These are phyloP conservation scores for Pangasius krempfi DNA, from an alignment of 2,797 vertebrate species.

Conservation along the genomic window DNA sequence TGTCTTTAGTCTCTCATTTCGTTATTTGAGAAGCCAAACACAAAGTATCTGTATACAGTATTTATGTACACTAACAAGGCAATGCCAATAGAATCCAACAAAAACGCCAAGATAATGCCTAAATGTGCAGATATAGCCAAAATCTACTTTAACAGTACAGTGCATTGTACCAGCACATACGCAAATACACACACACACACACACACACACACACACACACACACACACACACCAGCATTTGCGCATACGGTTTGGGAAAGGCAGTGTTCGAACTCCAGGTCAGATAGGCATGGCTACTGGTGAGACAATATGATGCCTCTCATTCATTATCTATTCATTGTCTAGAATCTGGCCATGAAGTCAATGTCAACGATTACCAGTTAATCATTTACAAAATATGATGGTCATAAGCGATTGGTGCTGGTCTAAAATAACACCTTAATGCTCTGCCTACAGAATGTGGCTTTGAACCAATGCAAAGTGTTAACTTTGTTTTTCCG, in stretches of 20 bases:
- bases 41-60: slow-evolving; percentile 4
- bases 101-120: slow-evolving; percentile 49
- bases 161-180: slow-evolving; percentile 20
- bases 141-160: slow-evolving; percentile 40
- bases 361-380: not conserved
- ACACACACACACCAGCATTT: slow-evolving; percentile 48
- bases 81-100: slow-evolving; percentile 31
- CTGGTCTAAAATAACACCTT: slow-evolving; percentile 27
- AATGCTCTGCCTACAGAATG: slow-evolving; percentile 66
- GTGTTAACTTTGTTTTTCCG: slow-evolving; percentile 63
- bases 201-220: slow-evolving; percentile 23
- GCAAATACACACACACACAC: slow-evolving; percentile 31
- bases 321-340: not conserved
- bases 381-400: not conserved
- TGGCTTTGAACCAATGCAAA: slow-evolving; percentile 68
- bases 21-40: slow-evolving; percentile 2
- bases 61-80: not conserved
- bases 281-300: not conserved
- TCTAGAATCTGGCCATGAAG: not conserved
- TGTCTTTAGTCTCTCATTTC: not conserved
- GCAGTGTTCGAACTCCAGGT: slow-evolving; percentile 33
- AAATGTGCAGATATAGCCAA: slow-evolving; percentile 63
- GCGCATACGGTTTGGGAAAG: slow-evolving; percentile 53
- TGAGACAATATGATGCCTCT: not conserved
- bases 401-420: slow-evolving; percentile 22